Evolutionary conservation across 2,113 vertebrate genomes (phyloP), one percentile per base, ranked within the genome.

Genomic region (Polyodon spathula): DNA sequence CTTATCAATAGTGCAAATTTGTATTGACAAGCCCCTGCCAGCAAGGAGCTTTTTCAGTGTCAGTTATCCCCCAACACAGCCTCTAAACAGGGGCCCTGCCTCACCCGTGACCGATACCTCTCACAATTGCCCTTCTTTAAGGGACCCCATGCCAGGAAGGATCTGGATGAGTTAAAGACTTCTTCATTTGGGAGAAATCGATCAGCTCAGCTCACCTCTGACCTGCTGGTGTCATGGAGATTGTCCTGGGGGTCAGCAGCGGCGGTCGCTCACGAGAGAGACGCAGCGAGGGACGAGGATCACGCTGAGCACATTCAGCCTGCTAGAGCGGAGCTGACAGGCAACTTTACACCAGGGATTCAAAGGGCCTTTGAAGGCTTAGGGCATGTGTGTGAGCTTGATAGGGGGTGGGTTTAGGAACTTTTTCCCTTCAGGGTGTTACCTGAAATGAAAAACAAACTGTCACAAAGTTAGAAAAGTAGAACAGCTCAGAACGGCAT

Each of bases 1-100:
- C 78, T 85, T 80, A 86, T 89, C 85, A 89, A 89, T 87, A 86
- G 84, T 77, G 76, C 76, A 81, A 75, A 81, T 84, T 78, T 86
- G 81, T 87, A 88, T 86, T 86, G 84, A 86, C 85, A 86, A 73
- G 81, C 63, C 58, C 65, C 83, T 84, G 83, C 84, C 81, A 81
- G 76, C 69, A 64, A 40, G 71, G 73, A 76, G 74, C 83, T 89
- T 86, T 88, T 82, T 83, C 81, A 73, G 77, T 84, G 85, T 86
- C 85, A 88, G 76, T 84, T 83, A 83, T 84, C 81, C 74, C 52
- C 61, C 42, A 56, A 62, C 66, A 62, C 66, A 65, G 68, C 71
- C 37, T 63, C 73, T 79, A 71, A 76, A 73, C 72, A 68, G 41
- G 67, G 62, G 68, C 76, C 77, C 76, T 76, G 69, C 85, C 78